These are phyloP conservation scores for Lanius ludovicianus DNA, from an alignment of 2,113 vertebrate species.

Conservation along the genomic window DNA sequence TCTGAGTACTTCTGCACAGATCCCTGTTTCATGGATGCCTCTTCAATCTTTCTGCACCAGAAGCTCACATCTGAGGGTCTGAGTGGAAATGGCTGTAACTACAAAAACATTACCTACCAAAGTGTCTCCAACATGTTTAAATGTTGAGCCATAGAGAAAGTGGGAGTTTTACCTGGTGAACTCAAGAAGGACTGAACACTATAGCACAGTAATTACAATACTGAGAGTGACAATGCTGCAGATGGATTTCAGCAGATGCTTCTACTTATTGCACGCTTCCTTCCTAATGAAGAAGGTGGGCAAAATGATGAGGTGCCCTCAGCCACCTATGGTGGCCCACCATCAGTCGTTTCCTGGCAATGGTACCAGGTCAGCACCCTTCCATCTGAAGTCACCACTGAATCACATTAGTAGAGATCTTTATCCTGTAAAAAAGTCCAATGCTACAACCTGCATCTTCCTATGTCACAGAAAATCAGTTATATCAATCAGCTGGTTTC, in stretches of 20 bases:
- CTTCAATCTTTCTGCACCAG: background rate
- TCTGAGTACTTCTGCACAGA: background rate
- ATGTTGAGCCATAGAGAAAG: background rate
- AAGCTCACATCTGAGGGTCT: background rate
- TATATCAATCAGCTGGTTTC: background rate
- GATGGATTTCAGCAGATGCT: background rate
- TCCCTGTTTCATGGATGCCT: background rate
- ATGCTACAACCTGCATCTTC: background rate
- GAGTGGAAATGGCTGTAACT: rapidly evolving
- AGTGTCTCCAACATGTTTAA: background rate
- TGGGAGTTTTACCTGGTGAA: background rate
- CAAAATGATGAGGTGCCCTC: background rate
- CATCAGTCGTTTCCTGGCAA: background rate
- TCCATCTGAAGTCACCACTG: background rate
- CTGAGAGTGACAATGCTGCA: background rate
- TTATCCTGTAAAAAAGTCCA: background rate
- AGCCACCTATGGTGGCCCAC: background rate
- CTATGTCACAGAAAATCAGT: background rate
- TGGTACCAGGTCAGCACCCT: background rate
- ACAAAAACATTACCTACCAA: background rate
- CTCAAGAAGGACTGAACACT: background rate
- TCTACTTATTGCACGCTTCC: background rate
- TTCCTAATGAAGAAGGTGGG: rapidly evolving
- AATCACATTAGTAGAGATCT: background rate
- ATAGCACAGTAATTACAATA: background rate